Evolutionary conservation across 30 jellyfish, hydroid and myxozoan genomes (phyloP), one percentile per base, ranked within the genome.

Genomic region (Catostylus mosaicus): DNA sequence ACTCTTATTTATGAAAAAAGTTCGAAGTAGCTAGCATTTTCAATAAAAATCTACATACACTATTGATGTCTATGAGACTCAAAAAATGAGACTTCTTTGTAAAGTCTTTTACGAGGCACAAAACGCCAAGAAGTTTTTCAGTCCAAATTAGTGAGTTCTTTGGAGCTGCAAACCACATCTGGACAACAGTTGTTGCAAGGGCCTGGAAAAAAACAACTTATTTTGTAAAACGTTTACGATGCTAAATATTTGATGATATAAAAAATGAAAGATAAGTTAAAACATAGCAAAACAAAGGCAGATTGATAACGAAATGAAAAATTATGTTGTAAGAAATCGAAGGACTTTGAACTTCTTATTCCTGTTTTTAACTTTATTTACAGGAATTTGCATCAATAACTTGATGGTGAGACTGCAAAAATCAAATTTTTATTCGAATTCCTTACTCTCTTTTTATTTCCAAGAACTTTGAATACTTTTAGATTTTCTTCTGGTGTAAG

Each of bases 141-240:
- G 51, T 50, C 90, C 90, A 80, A 35, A 43, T 51, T 27, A 27
- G 31, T 20, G 82, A 30, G 24, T 67, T 36, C 27, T 47, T 80
- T 29, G 90, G 90, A 23, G 19, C 5, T 12, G 90, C 90, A 66
- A 64, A 80, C 90, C 83, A 80, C 35, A 80, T 67, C 73, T 80
- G 90, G 12, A 77, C 90, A 7, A 67, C 83, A 7, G 90, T 80
- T 12, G 75, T 61, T 27, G 90, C 90, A 16, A 80, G 77, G 14
- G 73, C 83, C 90, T 80, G 24, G 56, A 38, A 64, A 43, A 20
- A 59, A 20, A 37, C 14, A 26, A 7, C 7, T 1, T 5, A n/a
- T 10, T 12, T 6, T 45, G 30, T n/a, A n/a, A n/a, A n/a, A n/a
- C n/a, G n/a, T n/a, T n/a, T n/a, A n/a, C n/a, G n/a, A n/a, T n/a